Evolutionary conservation across 35 echinoderm and acorn worm species (phyloP), one percentile per base, ranked within the genome.

Genomic region (Chiridota heheva): DNA sequence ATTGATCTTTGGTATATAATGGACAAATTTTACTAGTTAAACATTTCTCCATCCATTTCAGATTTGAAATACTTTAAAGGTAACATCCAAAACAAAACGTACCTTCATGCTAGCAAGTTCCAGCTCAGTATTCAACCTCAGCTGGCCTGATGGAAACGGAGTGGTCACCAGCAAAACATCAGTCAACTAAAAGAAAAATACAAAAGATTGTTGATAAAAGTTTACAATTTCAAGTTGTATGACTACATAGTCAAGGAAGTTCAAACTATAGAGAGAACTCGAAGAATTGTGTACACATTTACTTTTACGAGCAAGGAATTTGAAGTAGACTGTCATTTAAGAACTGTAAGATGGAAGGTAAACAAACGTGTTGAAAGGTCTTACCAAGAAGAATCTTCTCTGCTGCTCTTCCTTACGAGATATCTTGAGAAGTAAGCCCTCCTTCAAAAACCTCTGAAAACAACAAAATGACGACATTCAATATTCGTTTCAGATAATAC

Each of bases 101-200:
- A 96, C 92, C 88, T 83, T 90, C 92, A 96, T 96, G 5, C 92
- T 88, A 31, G 84, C 76, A 8, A 96, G 55, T 44, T 87, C 81
- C 7, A 96, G 72, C 4, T 67, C 82, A 83, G 89, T 85, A 28
- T 96, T 86, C 13, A 96, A 76, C 39, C 85, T 96, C 42, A 82
- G 84, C 27, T 86, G 83, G 16, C 92, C 92, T 34, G 83, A 58
- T 25, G 83, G 77, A n/a, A 86, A 90, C 36, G 87, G 83, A 44
- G 87, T 85, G 0, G 87, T 90, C n/a, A 86, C 81, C 40, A 96
- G 48, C n/a, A 96, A 73, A 44, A 86, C 80, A 64, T 96, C 92
- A 83, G 67, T 96, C 60, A 96, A 56, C 87, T 96, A 71, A 6
- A 92, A 90, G 35, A 40, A 36, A 8, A 42, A 37, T 44, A 49